Evolutionary conservation across 2,888 invertebrate species (phyloP).

Genomic region (Pollenia amentaria): DNA sequence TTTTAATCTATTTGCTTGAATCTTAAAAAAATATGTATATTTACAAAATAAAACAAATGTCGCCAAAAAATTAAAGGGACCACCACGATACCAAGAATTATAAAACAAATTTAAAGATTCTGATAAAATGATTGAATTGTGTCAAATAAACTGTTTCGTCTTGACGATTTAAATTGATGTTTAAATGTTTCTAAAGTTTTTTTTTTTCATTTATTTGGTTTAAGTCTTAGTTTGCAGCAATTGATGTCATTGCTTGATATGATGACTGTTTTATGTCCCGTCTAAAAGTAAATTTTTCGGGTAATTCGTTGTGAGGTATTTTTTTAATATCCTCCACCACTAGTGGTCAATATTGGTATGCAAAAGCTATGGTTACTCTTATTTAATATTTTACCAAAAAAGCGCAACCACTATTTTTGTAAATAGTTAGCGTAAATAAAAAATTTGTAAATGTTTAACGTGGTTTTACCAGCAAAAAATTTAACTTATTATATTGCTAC

Average conservation of each 20-base stretch:
- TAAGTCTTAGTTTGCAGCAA: conserved; percentile 42
- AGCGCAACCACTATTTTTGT: too few species aligned
- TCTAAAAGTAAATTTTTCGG: conserved; percentile 1
- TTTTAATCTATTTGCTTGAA: conserved; percentile 70
- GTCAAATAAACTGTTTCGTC: conserved; percentile 66
- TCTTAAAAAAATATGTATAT: conserved; percentile 32
- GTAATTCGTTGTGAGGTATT: too few species aligned
- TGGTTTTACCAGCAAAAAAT: too few species aligned
- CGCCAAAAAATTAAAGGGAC: conserved; percentile 65
- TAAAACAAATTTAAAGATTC: conserved; percentile 47
- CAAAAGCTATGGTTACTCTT: too few species aligned
- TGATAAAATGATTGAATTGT: conserved; percentile 71
- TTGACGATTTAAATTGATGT: conserved; percentile 65
- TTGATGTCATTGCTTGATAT: conserved; percentile 68
- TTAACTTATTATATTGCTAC: too few species aligned
- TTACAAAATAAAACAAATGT: conserved; percentile 57
- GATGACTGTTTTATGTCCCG: conserved; percentile 70
- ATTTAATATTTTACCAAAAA: too few species aligned
- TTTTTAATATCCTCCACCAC: too few species aligned
- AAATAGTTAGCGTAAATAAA: too few species aligned
- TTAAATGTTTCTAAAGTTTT: conserved; percentile 10
- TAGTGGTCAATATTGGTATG: too few species aligned
- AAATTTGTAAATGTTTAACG: too few species aligned
- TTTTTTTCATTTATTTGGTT: not conserved
- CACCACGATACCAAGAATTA: conserved; percentile 67